Evolutionary conservation across 2,888 invertebrate genomes (phyloP), one percentile per base, ranked within the genome.

Genomic region (Parnassius mnemosyne): DNA sequence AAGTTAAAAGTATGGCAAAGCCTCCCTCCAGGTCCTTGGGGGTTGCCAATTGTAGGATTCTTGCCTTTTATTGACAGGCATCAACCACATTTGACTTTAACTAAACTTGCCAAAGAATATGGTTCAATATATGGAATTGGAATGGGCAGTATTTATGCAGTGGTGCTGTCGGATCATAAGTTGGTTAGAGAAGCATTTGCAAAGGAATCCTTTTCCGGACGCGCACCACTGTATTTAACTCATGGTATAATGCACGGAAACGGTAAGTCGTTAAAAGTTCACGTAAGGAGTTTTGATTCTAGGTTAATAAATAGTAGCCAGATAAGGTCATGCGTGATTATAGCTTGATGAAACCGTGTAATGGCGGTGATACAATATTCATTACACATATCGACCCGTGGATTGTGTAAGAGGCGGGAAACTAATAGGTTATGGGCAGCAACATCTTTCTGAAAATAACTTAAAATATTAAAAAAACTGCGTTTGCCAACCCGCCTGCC

Each of bases 171-270:
- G 0, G 97, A 97, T 79, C 94, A 94, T 10, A 92, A 92, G 57
- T 75, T 96, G 59, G 93, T 98, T 54, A 92, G 95, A 65, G 94
- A 95, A 66, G 94, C 95, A 3, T 93, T 97, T 60, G 92, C 94
- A 0, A 94, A 94, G 78, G 95, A 96, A 49, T 92, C 84, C 3
- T 94, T 96, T 69, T 92, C 95, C 3, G 97, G 96, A 12, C 90
- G 96, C 66, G 97, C 97, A 0, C 97, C 97, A 1, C 92, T 97
- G 1, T 96, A 94, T 79, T 83, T 97, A 54, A 97, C 97, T 0
- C 96, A 97, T 77, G 97, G 97, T 44, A 95, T 97, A 65, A 96
- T 97, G 95, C 92, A 95, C 65, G 97, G 97, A 70, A 94, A 95
- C 79, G 97, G 97, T 97, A 84, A 93, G 94, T 68, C 49, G 1